Base-by-base conservation (phyloP, 2,113 vertebrate genomes). In the Parus major region DNA sequence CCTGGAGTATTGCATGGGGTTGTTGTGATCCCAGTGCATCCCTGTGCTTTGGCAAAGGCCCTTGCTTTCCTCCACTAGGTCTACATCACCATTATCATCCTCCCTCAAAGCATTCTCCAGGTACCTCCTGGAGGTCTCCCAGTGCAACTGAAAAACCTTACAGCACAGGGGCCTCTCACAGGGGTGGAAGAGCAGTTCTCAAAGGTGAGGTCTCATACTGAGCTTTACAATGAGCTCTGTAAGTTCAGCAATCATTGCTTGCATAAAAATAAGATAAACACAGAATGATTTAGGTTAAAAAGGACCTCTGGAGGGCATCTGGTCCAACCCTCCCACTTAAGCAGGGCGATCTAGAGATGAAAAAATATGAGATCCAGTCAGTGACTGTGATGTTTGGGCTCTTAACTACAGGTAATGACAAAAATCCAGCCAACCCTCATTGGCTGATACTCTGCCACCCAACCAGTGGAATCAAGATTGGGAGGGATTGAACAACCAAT, bases 31-130 rank as follows among this genome's bases (percentile, higher is more conserved):
- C 20, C 53, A 1, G 15, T 29, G 11, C 29, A 56, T 79, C 33
- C 20, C 68, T 64, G 41, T 0, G 0, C 11, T 60, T 35, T 64
- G 84, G 39, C 27, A 57, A 71, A n/a, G 11, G 4, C 15, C 14
- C 28, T 5, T 42, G 44, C 18, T 68, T 64, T 66, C 9, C 69
- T 63, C 53, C 39, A 28, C 33, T n/a, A 16, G 23, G 4, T 80
- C 21, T 31, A 24, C 8, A 4, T 39, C 64, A 61, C 47, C 5
- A 4, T 53, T 71, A 35, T 31, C 5, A 9, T 66, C 27, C 31
- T 63, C 19, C 22, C 46, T 73, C 21, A 68, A 33, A 81, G 23
- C 44, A 59, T 41, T 66, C 10, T 52, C 16, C 31, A 33, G 46
- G 12, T 73, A 36, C 44, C 22, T 81, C 57, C 59, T 65, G 64